Percentiles rank a stretch among this genome's conserved stretches.
These are phyloP conservation scores for Cydia fagiglandana DNA, from an alignment of 1,140 invertebrate species.

Conservation along the genomic window DNA sequence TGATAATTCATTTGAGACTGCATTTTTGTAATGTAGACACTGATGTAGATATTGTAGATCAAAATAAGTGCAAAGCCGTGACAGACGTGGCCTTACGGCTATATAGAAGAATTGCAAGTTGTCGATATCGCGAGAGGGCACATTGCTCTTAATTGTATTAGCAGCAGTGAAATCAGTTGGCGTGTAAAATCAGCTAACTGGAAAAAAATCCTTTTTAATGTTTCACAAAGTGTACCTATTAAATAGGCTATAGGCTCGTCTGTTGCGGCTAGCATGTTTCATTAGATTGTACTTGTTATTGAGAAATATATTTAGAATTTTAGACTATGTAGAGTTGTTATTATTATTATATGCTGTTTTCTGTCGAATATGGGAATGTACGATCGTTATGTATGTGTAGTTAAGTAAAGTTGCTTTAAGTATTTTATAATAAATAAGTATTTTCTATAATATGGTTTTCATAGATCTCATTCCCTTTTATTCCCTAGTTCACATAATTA, in stretches of 20 bases:
- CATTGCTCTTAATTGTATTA: too few species aligned
- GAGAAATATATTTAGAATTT: neutral
- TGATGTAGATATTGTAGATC: too few species aligned
- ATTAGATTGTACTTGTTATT: neutral
- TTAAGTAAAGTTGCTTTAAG: slow-evolving; percentile 5
- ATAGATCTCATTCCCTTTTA: neutral
- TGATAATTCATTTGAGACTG: too few species aligned
- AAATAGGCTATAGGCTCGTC: neutral
- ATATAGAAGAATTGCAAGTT: too few species aligned
- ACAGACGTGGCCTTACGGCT: too few species aligned
- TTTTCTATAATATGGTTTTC: neutral
- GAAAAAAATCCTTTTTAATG: neutral
- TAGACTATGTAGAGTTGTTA: slow-evolving; percentile 5
- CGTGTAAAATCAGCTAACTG: too few species aligned
- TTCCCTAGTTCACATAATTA: neutral
- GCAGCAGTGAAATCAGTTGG: too few species aligned
- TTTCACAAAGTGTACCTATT: neutral
- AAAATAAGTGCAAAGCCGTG: too few species aligned
- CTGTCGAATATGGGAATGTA: neutral
- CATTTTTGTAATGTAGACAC: too few species aligned
- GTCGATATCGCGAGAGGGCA: too few species aligned
- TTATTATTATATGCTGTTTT: neutral
- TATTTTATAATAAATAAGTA: slow-evolving; percentile 15
- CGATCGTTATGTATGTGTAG: neutral
- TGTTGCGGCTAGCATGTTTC: neutral